phyloP scores from a whole-genome alignment of 2,888 invertebrate genomes.

The Ophion obscuratus region DNA sequence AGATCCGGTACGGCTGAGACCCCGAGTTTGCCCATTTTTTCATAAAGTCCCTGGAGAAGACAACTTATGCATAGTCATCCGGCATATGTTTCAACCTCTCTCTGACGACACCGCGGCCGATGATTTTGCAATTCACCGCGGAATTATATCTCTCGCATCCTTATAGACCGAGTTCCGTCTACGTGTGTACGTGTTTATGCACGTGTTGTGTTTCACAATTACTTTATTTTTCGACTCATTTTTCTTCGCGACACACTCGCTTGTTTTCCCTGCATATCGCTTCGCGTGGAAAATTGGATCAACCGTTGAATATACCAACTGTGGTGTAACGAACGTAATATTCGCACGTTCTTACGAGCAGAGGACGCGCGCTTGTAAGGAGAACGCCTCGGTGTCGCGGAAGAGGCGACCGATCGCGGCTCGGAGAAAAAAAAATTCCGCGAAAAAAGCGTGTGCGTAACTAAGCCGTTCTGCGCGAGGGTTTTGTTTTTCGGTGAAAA shows the following conservation, averaged over 20 bases:
- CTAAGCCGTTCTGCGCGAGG: not conserved
- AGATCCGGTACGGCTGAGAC: conserved; percentile 17
- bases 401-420: not conserved
- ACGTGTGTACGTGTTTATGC: not conserved
- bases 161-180: conserved; percentile 15
- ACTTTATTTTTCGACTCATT: not conserved
- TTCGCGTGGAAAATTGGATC: not conserved
- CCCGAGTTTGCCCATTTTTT: conserved; percentile 26
- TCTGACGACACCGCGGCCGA: conserved; percentile 11
- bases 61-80: conserved; percentile 10
- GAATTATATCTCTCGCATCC: conserved; percentile 33
- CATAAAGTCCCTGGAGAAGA: not conserved
- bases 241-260: not conserved
- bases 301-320: not conserved
- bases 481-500: not conserved
- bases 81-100: not conserved
- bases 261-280: not conserved
- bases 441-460: not conserved
- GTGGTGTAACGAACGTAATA: not conserved
- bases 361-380: not conserved
- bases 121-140: conserved; percentile 40
- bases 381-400: not conserved
- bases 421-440: not conserved
- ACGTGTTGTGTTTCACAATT: not conserved
- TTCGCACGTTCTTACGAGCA: not conserved